phyloP scores from a whole-genome alignment of 2,113 vertebrate species.

The Dinomys branickii region DNA sequence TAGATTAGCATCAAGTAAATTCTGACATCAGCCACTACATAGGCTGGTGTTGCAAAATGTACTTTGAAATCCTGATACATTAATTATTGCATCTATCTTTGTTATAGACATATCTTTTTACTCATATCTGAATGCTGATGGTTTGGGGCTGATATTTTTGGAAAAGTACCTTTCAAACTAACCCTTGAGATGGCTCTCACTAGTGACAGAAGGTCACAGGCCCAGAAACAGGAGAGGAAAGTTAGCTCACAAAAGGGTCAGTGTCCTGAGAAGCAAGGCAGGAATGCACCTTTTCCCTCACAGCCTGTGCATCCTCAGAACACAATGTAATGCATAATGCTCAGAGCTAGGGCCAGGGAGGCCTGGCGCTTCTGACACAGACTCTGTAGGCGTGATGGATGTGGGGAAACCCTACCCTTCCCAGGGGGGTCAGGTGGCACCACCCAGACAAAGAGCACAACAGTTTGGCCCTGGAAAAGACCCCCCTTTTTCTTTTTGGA shows the following conservation, averaged over 20 bases:
- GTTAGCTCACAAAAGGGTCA: constrained; percentile 90
- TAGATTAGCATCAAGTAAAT: constrained; percentile 66
- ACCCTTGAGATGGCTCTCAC: constrained; percentile 88
- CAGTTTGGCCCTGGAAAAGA: constrained; percentile 83
- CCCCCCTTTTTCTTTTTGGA: neutral
- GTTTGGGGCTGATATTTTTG: constrained; percentile 72
- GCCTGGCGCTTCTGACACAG: constrained; percentile 87
- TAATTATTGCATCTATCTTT: constrained; percentile 80
- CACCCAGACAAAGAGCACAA: constrained; percentile 85
- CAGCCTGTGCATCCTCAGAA: constrained; percentile 85
- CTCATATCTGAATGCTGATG: constrained; percentile 72
- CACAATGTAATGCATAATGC: constrained; percentile 93
- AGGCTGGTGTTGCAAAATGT: constrained; percentile 68
- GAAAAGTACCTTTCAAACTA: constrained; percentile 90
- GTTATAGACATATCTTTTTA: constrained; percentile 74
- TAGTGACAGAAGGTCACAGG: constrained; percentile 84
- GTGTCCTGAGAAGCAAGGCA: constrained; percentile 90
- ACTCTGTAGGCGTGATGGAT: constrained; percentile 93
- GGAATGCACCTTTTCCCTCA: constrained; percentile 94
- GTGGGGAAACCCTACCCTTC: constrained; percentile 92
- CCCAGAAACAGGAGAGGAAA: constrained; percentile 71
- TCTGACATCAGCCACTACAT: constrained; percentile 79
- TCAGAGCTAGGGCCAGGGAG: constrained; percentile 90
- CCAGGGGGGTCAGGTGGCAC: constrained; percentile 87
- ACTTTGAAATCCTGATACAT: constrained; percentile 66